Conservation (phyloP, 2,797 vertebrate species). For the Takifugu rubripes region DNA sequence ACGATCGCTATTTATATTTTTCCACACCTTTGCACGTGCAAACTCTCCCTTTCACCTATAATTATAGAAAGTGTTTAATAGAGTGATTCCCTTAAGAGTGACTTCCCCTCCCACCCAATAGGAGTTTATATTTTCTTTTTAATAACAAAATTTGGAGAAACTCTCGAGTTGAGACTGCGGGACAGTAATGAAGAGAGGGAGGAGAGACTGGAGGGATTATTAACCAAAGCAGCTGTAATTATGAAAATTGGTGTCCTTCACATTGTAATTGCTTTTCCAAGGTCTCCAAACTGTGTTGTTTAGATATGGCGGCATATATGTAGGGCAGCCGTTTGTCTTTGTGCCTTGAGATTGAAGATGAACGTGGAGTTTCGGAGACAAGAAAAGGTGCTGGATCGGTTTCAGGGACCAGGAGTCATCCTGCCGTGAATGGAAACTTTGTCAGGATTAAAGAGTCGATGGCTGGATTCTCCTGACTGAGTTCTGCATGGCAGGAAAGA, state of each 20-base stretch:
- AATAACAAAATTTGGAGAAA: conserved; percentile 26
- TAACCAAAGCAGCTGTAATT: conserved; percentile 38
- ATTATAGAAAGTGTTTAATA: conserved; percentile 15
- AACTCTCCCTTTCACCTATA: too few relatives aligned
- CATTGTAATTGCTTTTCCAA: conserved; percentile 19
- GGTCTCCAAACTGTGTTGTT: conserved; percentile 23
- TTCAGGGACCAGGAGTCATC: conserved; percentile 51
- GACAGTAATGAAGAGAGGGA: conserved; percentile 21
- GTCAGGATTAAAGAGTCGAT: conserved; percentile 39
- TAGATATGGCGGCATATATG: conserved; percentile 6
- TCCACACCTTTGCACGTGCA: too few relatives aligned
- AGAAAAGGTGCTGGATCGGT: conserved; percentile 18
- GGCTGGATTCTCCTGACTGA: conserved; percentile 12
- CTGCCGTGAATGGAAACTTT: conserved; percentile 30
- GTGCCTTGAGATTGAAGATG: conserved; percentile 5
- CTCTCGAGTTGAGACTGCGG: conserved; percentile 34
- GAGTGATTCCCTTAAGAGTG: conserved; percentile 18
- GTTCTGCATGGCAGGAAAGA: conserved; percentile 16
- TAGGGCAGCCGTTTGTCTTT: neutral
- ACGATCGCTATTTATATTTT: too few relatives aligned
- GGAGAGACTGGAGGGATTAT: conserved; percentile 13
- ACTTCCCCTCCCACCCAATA: neutral
- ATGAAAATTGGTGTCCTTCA: conserved; percentile 38
- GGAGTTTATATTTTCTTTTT: conserved; percentile 19
- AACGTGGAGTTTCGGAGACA: conserved; percentile 11